Base-by-base conservation (phyloP, 2,888 invertebrate species). In the Drosophila emarginata region DNA sequence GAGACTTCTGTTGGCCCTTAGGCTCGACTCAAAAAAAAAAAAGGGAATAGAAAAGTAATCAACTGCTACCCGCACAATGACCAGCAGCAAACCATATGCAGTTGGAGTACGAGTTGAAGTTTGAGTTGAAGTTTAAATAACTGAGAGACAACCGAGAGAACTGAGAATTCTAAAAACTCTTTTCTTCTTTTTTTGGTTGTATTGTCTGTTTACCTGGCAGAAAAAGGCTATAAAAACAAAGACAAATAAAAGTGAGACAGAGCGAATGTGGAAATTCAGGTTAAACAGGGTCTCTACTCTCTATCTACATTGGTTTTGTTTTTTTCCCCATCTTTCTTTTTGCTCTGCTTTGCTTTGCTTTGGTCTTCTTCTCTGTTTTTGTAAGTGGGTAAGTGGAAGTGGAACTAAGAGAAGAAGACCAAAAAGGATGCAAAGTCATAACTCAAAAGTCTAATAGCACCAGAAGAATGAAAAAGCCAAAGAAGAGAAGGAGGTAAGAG, bases 221-320 rank as follows among this genome's bases (percentile, higher is more conserved):
- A 72, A 88, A 78, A 78, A 77, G 81, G 81, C 79, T 61, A 77
- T 83, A 86, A 79, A 88, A 87, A 81, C 88, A 83, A 89, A 80
- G 77, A 64, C 77, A 83, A 86, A 86, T 78, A 82, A 78, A 80
- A 74, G 67, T 61, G 60, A 74, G 74, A 64, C 67, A 51, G 60
- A 63, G 45, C 82, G 74, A 75, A 88, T 88, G 88, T 87, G 77
- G 87, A 84, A 76, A 79, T 87, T 88, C 87, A 87, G 88, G 87
- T 87, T 89, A 87, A 82, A 84, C 88, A 78, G 88, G 87, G 83
- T 87, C 77, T 63, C 72, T 40, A 14, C 60, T 40, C 60, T 40
- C 52, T 69, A 15, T 54, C 56, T 45, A 11, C 15, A 15, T 45
- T 14, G 9, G 15, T 45, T 52, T 52, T 12, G 18, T 39, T 50